phyloP scores from a whole-genome alignment of 2,113 vertebrate species.

The Brienomyrus longianalis region DNA sequence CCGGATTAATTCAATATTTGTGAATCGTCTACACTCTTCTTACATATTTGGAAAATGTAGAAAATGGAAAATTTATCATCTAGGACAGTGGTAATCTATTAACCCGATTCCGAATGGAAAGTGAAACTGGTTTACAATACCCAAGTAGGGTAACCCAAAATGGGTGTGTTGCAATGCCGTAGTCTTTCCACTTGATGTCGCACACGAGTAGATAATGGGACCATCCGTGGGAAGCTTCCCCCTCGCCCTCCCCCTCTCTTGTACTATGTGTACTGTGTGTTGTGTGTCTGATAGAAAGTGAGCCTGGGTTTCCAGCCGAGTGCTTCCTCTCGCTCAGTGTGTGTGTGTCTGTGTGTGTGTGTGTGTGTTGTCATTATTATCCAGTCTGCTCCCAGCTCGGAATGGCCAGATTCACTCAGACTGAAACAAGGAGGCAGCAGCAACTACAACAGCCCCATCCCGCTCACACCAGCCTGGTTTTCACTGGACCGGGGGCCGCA shows the following conservation, averaged over 20 bases:
- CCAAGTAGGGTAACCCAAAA: neutral
- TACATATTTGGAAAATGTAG: neutral
- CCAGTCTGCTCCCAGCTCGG: constrained; percentile 52
- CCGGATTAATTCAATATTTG: neutral
- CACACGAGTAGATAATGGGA: constrained; percentile 15
- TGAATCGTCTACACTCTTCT: neutral
- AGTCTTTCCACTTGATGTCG: constrained; percentile 13
- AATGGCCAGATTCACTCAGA: constrained; percentile 73
- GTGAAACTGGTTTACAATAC: neutral
- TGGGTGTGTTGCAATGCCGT: neutral
- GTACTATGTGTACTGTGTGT: constrained; percentile 21
- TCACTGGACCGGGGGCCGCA: constrained; percentile 38
- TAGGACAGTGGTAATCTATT: neutral
- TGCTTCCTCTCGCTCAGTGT: constrained; percentile 23
- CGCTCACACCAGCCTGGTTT: constrained; percentile 41
- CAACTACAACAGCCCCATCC: constrained; percentile 46
- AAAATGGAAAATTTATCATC: neutral
- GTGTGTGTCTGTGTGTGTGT: constrained; percentile 27
- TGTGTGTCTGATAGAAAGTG: constrained; percentile 25
- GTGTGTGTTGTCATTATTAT: constrained; percentile 50
- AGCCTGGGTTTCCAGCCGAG: constrained; percentile 26
- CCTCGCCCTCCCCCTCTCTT: constrained; percentile 12
- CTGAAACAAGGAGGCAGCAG: constrained; percentile 63
- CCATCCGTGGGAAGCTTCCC: neutral
- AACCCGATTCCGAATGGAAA: neutral